Percentiles rank a stretch among this genome's conserved stretches.
Evolutionary conservation across 2,113 vertebrate species (phyloP).

Genomic region (Puffinus mauretanicus): DNA sequence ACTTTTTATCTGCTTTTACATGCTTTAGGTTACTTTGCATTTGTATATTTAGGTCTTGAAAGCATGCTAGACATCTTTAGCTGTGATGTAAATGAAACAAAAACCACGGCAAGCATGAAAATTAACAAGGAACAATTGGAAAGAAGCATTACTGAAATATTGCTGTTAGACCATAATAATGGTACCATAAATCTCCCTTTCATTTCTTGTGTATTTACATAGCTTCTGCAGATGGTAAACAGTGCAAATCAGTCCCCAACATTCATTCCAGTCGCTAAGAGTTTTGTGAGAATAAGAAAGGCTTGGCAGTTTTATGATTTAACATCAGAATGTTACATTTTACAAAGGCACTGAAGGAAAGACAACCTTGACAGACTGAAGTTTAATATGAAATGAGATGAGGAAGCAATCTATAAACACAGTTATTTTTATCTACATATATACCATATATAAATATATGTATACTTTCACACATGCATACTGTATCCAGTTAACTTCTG

Average conservation of each 20-base stretch:
- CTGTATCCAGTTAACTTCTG: neutral
- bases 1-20: neutral
- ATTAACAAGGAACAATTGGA: conserved; percentile 19
- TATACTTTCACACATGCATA: neutral
- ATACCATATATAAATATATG: neutral
- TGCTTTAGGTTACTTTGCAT: neutral
- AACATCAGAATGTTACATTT: neutral
- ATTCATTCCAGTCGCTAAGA: neutral
- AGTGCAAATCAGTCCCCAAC: neutral
- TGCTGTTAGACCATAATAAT: conserved; percentile 2
- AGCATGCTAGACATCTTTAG: conserved; percentile 16
- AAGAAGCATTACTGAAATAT: conserved; percentile 10
- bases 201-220: neutral
- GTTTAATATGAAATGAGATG: conserved; percentile 30
- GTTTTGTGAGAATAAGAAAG: conserved; percentile 2
- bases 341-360: neutral
- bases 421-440: neutral
- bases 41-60: neutral
- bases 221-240: conserved; percentile 25
- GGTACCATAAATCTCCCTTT: conserved; percentile 15
- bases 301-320: neutral
- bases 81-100: conserved; percentile 35
- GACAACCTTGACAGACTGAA: neutral
- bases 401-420: neutral
- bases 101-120: conserved; percentile 15